Base-by-base conservation (phyloP, 1,140 invertebrate species). In the Acyrthosiphon pisum region DNA sequence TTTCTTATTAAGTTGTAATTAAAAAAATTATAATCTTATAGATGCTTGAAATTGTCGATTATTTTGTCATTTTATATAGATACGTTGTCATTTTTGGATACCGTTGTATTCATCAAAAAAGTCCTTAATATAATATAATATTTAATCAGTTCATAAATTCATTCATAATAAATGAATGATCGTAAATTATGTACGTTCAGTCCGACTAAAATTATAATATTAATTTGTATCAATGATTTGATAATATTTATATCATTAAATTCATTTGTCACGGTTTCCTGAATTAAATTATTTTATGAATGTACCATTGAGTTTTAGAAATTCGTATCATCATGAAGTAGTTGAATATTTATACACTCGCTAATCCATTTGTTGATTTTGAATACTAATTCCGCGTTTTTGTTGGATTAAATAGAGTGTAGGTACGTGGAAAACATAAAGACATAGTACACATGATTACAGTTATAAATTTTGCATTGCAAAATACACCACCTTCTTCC, bases 331-430 rank as follows among this genome's bases (percentile, higher is more conserved):
- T n/a, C 30, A n/a, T 18, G 60, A 76, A 76, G 4, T 35, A 76
- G 30, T 76, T 76, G n/a, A 76, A 76, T 76, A n/a, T 76, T 76
- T 76, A 76, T 76, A 76, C 3, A 23, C 22, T 41, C 8, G 22
- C 35, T 86, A 86, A 86, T 86, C 37, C 41, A 46, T 86, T 46
- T 44, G 37, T 86, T 44, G 41, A 86, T 86, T 86, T 86, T 44
- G 37, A 83, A 83, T 83, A 83, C 37, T 37, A 76, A 76, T 76
- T 76, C 6, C 11, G 18, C 84, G 44, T 86, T 86, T 18, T 86
- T 86, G 60, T 86, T 44, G 41, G 41, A 86, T 86, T 86, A 86
- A 86, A 86, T 46, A 46, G 9, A 86, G 44, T 46, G 41, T 41
- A n/a, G 41, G 30, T 76, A 76, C 60, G 41, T 86, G 44, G 26